Conservation (phyloP, 2,113 vertebrate species). For the Apteryx mantelli region DNA sequence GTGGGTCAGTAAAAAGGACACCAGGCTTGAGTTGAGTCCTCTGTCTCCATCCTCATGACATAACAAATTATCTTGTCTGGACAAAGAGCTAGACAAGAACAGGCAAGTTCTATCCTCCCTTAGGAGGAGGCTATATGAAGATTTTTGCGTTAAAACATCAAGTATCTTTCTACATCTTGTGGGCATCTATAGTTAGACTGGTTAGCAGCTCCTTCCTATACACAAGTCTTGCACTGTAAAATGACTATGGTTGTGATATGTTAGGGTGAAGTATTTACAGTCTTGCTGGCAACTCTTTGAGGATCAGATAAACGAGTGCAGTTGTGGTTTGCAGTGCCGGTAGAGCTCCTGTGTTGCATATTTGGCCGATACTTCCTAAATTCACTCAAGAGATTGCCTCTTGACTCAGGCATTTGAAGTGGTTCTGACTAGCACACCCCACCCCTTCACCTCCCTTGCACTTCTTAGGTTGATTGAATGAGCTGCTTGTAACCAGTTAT, state of each 20-base stretch:
- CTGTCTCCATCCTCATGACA: not conserved
- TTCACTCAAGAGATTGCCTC: not conserved
- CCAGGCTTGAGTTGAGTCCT: not conserved
- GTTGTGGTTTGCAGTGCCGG: not conserved
- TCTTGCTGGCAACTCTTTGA: not conserved
- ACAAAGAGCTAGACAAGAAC: not conserved
- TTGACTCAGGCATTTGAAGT: not conserved
- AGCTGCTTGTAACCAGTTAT: not conserved
- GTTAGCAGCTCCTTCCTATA: not conserved
- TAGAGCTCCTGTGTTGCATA: not conserved
- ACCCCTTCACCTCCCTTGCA: not conserved
- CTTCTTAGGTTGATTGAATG: not conserved
- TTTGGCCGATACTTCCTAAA: not conserved
- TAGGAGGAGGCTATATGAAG: not conserved
- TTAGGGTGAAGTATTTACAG: too few species aligned
- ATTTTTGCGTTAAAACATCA: not conserved
- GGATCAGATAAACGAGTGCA: accelerated
- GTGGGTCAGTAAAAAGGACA: not conserved
- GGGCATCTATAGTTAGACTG: not conserved
- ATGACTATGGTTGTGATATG: not conserved
- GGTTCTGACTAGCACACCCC: not conserved
- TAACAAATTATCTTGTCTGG: not conserved
- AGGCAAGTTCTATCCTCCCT: not conserved
- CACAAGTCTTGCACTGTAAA: not conserved
- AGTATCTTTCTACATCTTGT: not conserved